Evolutionary conservation across 1,140 invertebrate species (phyloP).

Genomic region (Magallana ariakensis): DNA sequence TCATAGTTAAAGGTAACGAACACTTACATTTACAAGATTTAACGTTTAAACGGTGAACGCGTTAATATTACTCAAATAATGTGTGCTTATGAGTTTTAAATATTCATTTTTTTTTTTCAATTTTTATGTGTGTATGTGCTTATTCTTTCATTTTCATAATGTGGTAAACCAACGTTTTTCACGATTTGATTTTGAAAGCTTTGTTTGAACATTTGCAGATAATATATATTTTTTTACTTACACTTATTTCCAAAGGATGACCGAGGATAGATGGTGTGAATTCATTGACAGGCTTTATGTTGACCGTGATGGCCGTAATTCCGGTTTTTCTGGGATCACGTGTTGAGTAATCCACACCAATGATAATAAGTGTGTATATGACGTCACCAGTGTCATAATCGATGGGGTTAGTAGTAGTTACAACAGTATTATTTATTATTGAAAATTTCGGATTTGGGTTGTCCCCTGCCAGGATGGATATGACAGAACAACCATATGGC

Average conservation of each 20-base stretch:
- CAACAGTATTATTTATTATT: neutral
- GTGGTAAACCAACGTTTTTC: too few relatives aligned
- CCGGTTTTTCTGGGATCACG: neutral
- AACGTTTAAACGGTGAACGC: too few relatives aligned
- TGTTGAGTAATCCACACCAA: neutral
- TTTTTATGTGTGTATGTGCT: too few relatives aligned
- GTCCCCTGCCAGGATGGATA: neutral
- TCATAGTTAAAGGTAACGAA: too few relatives aligned
- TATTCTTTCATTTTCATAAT: too few relatives aligned
- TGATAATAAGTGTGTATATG: neutral
- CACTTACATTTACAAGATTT: too few relatives aligned
- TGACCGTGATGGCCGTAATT: neutral
- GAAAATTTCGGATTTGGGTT: neutral
- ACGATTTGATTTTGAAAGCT: too few relatives aligned
- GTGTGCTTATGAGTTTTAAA: too few relatives aligned
- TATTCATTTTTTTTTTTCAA: too few relatives aligned
- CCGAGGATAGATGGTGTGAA: neutral
- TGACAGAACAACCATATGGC: neutral
- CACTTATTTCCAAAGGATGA: neutral
- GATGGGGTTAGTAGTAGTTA: neutral
- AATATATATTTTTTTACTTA: too few relatives aligned
- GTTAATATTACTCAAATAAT: too few relatives aligned
- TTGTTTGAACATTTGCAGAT: too few relatives aligned
- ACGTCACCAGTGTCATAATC: slow-evolving; percentile 1
- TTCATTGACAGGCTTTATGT: neutral